Percentiles rank a stretch among this genome's conserved stretches.
Conservation (phyloP, 1,140 invertebrate genomes). For the Pseudobourletiella spinata region DNA sequence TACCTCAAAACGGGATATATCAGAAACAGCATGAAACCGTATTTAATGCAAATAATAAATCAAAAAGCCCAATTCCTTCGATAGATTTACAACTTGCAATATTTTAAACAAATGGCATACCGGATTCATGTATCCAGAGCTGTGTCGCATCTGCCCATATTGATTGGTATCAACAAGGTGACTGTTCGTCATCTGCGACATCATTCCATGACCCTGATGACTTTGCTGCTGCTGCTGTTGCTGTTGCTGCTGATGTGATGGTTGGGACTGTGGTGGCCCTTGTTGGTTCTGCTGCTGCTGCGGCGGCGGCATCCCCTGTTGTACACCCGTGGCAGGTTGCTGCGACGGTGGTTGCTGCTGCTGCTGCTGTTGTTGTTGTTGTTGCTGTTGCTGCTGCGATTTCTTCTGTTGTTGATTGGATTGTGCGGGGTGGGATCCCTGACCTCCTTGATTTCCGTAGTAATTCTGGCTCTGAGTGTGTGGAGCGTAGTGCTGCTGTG, state of each 20-base stretch:
- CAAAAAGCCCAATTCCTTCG: not conserved
- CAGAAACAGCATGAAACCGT: not conserved
- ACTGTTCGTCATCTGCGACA: slow-evolving; percentile 41
- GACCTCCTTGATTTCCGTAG: slow-evolving; percentile 42
- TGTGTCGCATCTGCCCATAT: slow-evolving; percentile 24
- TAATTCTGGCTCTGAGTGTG: slow-evolving; percentile 40
- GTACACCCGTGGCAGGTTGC: not conserved
- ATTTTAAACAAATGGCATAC: slow-evolving; percentile 9
- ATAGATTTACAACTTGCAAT: not conserved
- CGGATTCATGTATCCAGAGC: slow-evolving; percentile 21
- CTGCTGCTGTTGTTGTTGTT: slow-evolving; percentile 20
- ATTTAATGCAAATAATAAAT: not conserved
- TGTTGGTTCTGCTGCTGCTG: slow-evolving; percentile 27
- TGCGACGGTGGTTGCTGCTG: not conserved
- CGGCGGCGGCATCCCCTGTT: slow-evolving; percentile 39
- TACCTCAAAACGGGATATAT: not conserved
- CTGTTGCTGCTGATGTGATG: slow-evolving; percentile 39
- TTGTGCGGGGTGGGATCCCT: slow-evolving; percentile 43
- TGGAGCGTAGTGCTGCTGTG: slow-evolving; percentile 34
- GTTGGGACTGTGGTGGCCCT: slow-evolving; percentile 37
- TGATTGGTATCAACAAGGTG: slow-evolving; percentile 25
- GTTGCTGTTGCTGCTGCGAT: slow-evolving; percentile 42
- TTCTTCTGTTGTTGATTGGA: slow-evolving; percentile 41
- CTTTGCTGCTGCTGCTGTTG: slow-evolving; percentile 32
- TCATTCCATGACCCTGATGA: slow-evolving; percentile 43